These are phyloP conservation scores for Ramazzottius varieornatus DNA, from an alignment of 2,888 invertebrate species.

Conservation along the genomic window DNA sequence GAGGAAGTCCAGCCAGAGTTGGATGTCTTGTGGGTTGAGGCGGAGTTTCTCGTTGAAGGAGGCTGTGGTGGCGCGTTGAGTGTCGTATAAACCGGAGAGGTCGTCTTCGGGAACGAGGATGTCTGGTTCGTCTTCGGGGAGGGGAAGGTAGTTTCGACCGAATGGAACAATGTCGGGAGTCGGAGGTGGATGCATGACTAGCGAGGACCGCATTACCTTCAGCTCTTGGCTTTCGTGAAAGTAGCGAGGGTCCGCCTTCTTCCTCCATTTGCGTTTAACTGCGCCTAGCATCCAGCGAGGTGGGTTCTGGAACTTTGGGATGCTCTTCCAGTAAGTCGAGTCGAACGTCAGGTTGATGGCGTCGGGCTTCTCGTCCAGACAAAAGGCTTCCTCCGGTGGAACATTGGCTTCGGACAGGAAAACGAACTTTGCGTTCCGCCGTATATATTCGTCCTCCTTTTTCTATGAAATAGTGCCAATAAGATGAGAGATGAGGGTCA, in stretches of 20 bases:
- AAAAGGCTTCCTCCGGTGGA: neutral
- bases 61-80: constrained; percentile 15
- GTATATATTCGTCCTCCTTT: too few relatives aligned
- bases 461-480: too few relatives aligned
- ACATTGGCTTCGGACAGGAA: neutral
- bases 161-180: neutral
- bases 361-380: neutral
- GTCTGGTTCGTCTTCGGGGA: neutral
- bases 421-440: neutral
- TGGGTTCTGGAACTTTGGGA: neutral
- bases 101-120: neutral
- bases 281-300: neutral
- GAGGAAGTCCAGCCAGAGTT: constrained; percentile 24
- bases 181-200: neutral
- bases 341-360: neutral
- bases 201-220: neutral
- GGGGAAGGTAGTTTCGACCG: neutral
- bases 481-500: too few relatives aligned
- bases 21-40: constrained; percentile 19
- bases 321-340: neutral
- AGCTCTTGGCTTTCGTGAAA: neutral
- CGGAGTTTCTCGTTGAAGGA: constrained; percentile 19
- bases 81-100: constrained; percentile 8
- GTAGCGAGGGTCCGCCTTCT: neutral
- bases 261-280: neutral